Base-by-base conservation (phyloP, 2,888 invertebrate species). In the Galerucella calmariensis region DNA sequence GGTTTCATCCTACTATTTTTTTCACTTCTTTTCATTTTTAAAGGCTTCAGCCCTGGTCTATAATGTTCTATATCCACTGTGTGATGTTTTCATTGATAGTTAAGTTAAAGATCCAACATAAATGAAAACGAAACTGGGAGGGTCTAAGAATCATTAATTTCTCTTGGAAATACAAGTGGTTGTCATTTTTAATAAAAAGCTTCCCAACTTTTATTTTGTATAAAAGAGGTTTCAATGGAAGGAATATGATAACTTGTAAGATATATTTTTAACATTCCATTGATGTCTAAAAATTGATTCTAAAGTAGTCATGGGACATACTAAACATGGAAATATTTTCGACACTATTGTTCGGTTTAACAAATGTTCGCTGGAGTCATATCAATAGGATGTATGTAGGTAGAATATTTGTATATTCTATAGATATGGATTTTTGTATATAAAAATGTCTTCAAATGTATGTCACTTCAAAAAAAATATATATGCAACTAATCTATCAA, bases 111-210 rank as follows among this genome's bases (percentile, higher is more conserved):
- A 16, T 41, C 63, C 46, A 65, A 46, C 44, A 65, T 46, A 65
- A 65, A 65, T 35, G 44, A 46, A 46, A 41, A 12, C 20, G 11
- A 11, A 35, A 46, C 46, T 65, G 63, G 20, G 63, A 16, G 63
- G 46, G 3, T 20, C 12, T n/a, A 1, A 46, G 63, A 65, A 65
- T 16, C 63, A 65, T 65, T 65, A 65, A 65, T 65, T 65, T 46
- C 20, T 20, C 11, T 44, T 44, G 2, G 44, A 65, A 44, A 65
- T 12, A 44, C 63, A 65, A 65, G 20, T 46, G 20, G 46, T 44
- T 65, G 63, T 65, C 63, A 65, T 65, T 65, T 65, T 65, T 46
- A 41, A 44, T 62, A 41, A n/a, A 62, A 62, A 62, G 8, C 35
- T 62, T 12, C 5, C 10, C n/a, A 14, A 62, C 35, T 41, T 62